Percentiles rank a stretch among this genome's conserved stretches.
Evolutionary conservation across 1,140 invertebrate genomes (phyloP).

Genomic region (Thaumatotibia leucotreta): DNA sequence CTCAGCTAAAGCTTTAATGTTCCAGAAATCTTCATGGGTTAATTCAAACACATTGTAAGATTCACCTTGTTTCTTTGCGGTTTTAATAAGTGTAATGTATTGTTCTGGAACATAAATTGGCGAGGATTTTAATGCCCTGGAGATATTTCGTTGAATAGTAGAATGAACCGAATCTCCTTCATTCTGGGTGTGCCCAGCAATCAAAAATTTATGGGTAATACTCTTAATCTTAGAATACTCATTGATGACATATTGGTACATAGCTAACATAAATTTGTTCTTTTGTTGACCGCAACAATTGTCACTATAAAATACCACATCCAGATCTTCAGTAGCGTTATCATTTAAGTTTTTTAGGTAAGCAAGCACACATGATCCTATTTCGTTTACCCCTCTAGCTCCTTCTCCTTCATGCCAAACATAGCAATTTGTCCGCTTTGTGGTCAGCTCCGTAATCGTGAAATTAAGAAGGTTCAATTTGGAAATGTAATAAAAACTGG

Average conservation of each 20-base stretch:
- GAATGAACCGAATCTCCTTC: constrained; percentile 57
- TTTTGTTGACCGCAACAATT: constrained; percentile 59
- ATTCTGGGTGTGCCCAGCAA: constrained; percentile 62
- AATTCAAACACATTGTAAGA: constrained; percentile 27
- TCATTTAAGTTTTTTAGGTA: constrained; percentile 27
- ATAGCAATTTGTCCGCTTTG: constrained; percentile 34
- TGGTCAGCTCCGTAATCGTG: constrained; percentile 42
- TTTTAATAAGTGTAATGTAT: constrained; percentile 31
- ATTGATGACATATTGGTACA: constrained; percentile 38
- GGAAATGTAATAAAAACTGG: constrained; percentile 39
- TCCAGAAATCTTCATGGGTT: constrained; percentile 23
- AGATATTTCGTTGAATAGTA: constrained; percentile 42
- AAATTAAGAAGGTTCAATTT: constrained; percentile 48
- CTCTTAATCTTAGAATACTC: constrained; percentile 33
- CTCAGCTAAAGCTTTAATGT: constrained; percentile 28
- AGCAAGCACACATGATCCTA: constrained; percentile 40
- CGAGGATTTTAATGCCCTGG: constrained; percentile 37
- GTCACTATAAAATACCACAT: constrained; percentile 54
- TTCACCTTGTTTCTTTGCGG: constrained; percentile 28
- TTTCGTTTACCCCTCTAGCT: constrained; percentile 37
- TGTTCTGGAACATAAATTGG: constrained; percentile 43
- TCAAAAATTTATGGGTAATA: constrained; percentile 59
- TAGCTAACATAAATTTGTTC: constrained; percentile 47
- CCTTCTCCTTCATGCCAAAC: constrained; percentile 44
- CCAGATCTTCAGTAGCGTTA: constrained; percentile 25